Evolutionary conservation across 2,113 vertebrate genomes (phyloP).

Genomic region (Labrus mixtus): DNA sequence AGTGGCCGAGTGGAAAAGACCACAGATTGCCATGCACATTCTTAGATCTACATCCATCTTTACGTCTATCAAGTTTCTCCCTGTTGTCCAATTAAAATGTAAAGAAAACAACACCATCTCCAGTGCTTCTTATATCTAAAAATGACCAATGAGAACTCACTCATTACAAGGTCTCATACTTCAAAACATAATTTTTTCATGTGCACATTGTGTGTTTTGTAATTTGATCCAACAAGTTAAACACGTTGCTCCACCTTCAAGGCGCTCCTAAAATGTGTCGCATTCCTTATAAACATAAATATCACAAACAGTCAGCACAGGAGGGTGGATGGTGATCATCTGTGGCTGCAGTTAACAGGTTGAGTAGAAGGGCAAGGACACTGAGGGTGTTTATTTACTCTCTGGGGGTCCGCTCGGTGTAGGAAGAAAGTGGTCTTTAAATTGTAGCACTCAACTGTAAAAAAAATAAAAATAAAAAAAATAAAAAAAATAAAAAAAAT

Average conservation of each 20-base stretch:
- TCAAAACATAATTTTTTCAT: neutral
- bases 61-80: constrained; percentile 15
- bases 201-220: constrained; percentile 24
- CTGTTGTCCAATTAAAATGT: constrained; percentile 11
- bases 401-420: constrained; percentile 19
- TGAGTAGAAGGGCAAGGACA: constrained; percentile 36
- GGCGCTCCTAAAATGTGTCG: constrained; percentile 34
- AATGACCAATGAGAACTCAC: neutral
- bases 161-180: constrained; percentile 6
- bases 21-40: constrained; percentile 45
- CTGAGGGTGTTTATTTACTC: constrained; percentile 37
- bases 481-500: too few relatives aligned
- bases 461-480: too few relatives aligned
- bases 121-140: neutral
- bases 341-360: constrained; percentile 62
- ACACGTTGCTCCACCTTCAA: constrained; percentile 12
- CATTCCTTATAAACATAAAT: constrained; percentile 59
- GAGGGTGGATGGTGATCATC: constrained; percentile 42
- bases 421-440: neutral
- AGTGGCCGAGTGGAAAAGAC: constrained; percentile 40
- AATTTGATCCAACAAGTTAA: constrained; percentile 34
- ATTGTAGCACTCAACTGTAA: neutral
- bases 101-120: neutral
- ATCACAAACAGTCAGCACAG: constrained; percentile 41
- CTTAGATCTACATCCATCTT: constrained; percentile 38